Evolutionary conservation across 2,888 invertebrate species (phyloP).

Genomic region (Volucella inflata): DNA sequence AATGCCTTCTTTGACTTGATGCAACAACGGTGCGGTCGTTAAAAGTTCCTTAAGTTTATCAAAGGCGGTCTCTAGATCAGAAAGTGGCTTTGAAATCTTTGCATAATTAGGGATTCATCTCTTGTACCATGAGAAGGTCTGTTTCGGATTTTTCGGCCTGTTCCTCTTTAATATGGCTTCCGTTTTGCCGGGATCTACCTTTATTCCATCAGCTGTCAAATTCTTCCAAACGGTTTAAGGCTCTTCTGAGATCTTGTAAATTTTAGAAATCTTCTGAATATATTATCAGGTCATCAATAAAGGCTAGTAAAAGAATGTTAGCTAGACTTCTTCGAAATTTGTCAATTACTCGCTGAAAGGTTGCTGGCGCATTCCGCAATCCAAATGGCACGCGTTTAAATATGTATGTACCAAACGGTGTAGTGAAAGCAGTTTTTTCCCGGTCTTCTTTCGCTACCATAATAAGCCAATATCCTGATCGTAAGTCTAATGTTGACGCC

Average conservation of each 20-base stretch:
- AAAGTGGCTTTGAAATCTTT: too few relatives aligned
- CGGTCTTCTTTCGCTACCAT: too few relatives aligned
- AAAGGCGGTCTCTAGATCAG: background rate
- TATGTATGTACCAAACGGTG: conserved; percentile 2
- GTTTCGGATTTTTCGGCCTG: conserved; percentile 14
- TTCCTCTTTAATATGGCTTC: conserved; percentile 8
- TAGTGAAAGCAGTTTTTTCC: background rate
- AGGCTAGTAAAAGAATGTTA: background rate
- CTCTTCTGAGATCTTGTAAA: background rate
- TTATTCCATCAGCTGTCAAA: conserved; percentile 19
- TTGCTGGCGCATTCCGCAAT: conserved; percentile 16
- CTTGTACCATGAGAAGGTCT: conserved; percentile 15
- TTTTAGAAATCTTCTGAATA: conserved; percentile 1
- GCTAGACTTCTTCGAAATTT: conserved; percentile 5
- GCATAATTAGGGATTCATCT: conserved; percentile 8
- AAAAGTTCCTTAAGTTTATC: background rate
- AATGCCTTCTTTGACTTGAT: too few relatives aligned
- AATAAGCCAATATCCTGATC: too few relatives aligned
- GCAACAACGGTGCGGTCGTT: background rate
- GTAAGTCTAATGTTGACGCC: too few relatives aligned
- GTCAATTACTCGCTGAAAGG: conserved; percentile 16
- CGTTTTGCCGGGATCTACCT: conserved; percentile 60
- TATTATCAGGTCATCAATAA: conserved; percentile 1
- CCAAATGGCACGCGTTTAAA: conserved; percentile 13
- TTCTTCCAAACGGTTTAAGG: background rate